Evolutionary conservation across 2,888 invertebrate genomes (phyloP).

Genomic region (Thelaira solivaga): DNA sequence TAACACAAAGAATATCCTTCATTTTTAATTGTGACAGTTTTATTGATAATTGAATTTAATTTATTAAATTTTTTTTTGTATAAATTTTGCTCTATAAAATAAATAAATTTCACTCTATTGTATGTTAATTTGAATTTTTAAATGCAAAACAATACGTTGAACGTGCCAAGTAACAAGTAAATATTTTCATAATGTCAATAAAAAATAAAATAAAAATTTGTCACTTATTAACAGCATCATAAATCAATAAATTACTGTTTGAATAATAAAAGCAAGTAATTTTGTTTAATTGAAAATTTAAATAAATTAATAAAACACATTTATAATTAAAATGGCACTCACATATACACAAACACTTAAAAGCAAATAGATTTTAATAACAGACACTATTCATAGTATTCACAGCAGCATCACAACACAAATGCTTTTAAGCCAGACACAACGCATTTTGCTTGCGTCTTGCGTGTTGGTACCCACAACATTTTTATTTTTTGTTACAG

Average conservation of each 20-base stretch:
- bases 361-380: too few species aligned
- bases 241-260: slow-evolving; percentile 15
- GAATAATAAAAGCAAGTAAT: not conserved
- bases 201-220: not conserved
- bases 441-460: too few species aligned
- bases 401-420: not conserved
- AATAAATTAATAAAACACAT: slow-evolving; percentile 15
- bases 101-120: too few species aligned
- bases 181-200: not conserved
- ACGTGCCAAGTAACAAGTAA: not conserved
- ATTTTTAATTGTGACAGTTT: too few species aligned
- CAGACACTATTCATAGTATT: not conserved
- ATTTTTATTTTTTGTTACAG: not conserved
- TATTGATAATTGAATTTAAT: too few species aligned
- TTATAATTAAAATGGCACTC: slow-evolving; percentile 23
- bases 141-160: not conserved
- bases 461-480: too few species aligned
- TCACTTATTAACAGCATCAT: not conserved
- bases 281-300: slow-evolving; percentile 29
- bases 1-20: too few species aligned
- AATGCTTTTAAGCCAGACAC: too few species aligned
- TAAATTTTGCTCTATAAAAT: too few species aligned
- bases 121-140: too few species aligned
- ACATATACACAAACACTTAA: not conserved
- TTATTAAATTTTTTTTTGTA: too few species aligned